Conservation (phyloP, 2,113 vertebrate genomes). For the Chamaetylas fuelleborni region DNA sequence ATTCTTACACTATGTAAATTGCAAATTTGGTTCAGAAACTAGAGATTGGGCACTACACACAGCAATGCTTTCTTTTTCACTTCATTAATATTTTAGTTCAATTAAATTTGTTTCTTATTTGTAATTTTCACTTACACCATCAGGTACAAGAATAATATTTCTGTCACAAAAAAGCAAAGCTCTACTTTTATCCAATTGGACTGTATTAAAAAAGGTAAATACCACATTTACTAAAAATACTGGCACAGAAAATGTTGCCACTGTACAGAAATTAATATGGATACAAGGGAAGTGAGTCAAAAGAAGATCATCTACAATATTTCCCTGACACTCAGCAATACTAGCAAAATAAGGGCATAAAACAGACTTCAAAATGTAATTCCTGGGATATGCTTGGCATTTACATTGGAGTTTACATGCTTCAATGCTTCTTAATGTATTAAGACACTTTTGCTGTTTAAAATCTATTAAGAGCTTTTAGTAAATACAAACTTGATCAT, state of each 20-base stretch:
- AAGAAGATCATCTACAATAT: not conserved
- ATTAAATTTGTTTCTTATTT: not conserved
- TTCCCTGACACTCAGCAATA: not conserved
- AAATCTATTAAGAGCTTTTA: not conserved
- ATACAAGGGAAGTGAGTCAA: not conserved
- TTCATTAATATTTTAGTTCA: not conserved
- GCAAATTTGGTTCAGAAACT: not conserved
- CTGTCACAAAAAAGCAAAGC: not conserved
- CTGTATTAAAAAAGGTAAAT: not conserved
- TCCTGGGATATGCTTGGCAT: not conserved
- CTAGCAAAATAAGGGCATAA: not conserved
- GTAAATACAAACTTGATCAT: not conserved
- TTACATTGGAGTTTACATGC: not conserved
- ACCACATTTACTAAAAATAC: not conserved
- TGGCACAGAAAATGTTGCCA: not conserved
- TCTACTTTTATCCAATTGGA: not conserved
- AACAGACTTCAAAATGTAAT: not conserved
- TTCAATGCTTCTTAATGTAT: not conserved
- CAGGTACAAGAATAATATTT: not conserved
- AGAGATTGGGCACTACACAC: not conserved
- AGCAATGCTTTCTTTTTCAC: not conserved
- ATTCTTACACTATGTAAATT: not conserved
- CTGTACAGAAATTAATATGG: not conserved
- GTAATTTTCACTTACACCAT: not conserved
- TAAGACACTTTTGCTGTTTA: not conserved